These are phyloP conservation scores for Apis florea DNA, from an alignment of 1,140 invertebrate genomes.

Conservation along the genomic window DNA sequence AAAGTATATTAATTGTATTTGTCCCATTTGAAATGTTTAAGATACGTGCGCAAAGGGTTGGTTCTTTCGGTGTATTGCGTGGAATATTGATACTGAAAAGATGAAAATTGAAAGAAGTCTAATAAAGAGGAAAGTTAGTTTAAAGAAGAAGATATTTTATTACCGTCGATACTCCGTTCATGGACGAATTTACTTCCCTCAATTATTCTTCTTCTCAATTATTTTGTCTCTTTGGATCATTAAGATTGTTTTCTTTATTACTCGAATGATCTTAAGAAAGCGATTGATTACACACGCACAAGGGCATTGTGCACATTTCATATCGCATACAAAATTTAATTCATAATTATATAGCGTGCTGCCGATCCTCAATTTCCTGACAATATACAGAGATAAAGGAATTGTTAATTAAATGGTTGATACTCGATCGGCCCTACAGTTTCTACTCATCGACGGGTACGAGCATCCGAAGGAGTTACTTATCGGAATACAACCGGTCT, in stretches of 20 bases:
- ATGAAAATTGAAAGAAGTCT: background rate
- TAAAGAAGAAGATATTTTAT: background rate
- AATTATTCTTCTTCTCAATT: background rate
- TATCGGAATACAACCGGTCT: slow-evolving; percentile 61
- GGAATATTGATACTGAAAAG: background rate
- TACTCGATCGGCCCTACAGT: slow-evolving; percentile 58
- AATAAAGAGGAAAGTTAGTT: background rate
- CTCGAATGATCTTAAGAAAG: background rate
- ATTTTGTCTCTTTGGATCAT: background rate
- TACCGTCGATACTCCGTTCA: slow-evolving; percentile 11
- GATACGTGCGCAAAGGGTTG: background rate
- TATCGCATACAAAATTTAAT: background rate
- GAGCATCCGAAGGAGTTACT: slow-evolving; percentile 60
- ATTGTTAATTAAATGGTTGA: slow-evolving; percentile 31
- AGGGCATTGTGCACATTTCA: background rate
- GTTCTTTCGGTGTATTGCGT: background rate
- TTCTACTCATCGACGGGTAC: slow-evolving; percentile 60
- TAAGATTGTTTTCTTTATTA: background rate
- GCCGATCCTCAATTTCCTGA: slow-evolving; percentile 32
- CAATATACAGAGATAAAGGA: background rate
- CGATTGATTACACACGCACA: background rate
- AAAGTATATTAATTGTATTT: background rate
- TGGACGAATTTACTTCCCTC: too few relatives aligned
- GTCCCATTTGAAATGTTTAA: background rate
- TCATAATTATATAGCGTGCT: background rate